Conservation (phyloP, 1,140 invertebrate genomes). For the Rhyzopertha dominica region DNA sequence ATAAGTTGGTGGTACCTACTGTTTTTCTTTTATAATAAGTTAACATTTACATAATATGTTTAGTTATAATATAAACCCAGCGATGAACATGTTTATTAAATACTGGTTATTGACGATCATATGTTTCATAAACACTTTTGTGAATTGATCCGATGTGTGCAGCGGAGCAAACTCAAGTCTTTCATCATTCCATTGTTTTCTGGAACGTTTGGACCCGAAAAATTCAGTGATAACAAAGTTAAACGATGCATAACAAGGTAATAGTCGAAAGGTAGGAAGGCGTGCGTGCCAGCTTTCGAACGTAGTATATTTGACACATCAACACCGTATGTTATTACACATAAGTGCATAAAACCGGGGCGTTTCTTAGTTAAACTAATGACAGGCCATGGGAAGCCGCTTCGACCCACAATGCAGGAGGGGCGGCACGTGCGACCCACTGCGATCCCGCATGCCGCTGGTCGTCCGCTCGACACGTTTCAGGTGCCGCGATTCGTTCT, state of each 20-base stretch:
- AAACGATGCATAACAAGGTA: slow-evolving; percentile 17
- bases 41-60: no score
- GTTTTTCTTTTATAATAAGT: no score
- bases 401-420: slow-evolving; percentile 10
- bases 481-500: not conserved
- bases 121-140: no score
- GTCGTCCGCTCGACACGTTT: not conserved
- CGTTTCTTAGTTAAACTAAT: slow-evolving; percentile 30
- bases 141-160: no score
- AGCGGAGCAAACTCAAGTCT: no score
- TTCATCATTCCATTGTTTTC: no score
- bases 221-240: no score
- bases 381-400: slow-evolving; percentile 21
- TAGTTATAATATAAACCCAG: no score
- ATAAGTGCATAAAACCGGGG: slow-evolving; percentile 30
- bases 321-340: slow-evolving; percentile 29
- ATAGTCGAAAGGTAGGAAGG: slow-evolving; percentile 13
- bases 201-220: no score
- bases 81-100: no score
- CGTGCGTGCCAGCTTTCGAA: slow-evolving; percentile 19
- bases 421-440: slow-evolving; percentile 10
- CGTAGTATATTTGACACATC: slow-evolving; percentile 30
- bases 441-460: slow-evolving; percentile 1
- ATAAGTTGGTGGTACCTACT: no score
- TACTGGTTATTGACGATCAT: no score